A percentile compares a stretch with the other conserved stretches of the same genome.
Evolutionary conservation across 2,888 invertebrate species (phyloP).

Genomic region (Rugalucina vietnamica): DNA sequence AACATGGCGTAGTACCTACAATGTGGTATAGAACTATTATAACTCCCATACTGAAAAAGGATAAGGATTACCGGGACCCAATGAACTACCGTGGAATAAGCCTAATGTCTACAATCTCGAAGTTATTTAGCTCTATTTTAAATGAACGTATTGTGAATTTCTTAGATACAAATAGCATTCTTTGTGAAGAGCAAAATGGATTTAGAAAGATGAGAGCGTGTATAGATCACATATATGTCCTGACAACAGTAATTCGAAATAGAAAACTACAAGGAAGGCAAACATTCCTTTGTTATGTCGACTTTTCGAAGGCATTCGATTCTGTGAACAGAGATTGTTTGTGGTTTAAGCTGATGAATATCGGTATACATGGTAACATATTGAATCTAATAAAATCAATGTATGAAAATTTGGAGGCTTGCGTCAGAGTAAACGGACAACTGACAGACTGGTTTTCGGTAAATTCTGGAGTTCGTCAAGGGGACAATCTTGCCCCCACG

Average conservation of each 20-base stretch:
- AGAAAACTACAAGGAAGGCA: not conserved
- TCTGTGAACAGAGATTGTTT: no score
- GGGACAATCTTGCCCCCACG: constrained; percentile 14
- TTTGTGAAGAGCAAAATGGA: not conserved
- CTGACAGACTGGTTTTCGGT: constrained; percentile 26
- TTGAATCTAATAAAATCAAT: not conserved
- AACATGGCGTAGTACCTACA: constrained; percentile 11
- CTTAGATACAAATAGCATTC: not conserved
- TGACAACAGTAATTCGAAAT: constrained; percentile 13
- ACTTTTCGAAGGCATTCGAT: no score
- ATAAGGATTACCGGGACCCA: constrained; percentile 24
- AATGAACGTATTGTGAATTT: constrained; percentile 5
- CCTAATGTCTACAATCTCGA: constrained; percentile 19
- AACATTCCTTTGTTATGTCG: not conserved
- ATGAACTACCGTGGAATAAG: constrained; percentile 9
- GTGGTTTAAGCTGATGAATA: constrained; percentile 15
- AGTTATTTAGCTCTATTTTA: constrained; percentile 3
- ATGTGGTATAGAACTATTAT: constrained; percentile 27
- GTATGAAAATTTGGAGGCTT: constrained; percentile 10
- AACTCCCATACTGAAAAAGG: constrained; percentile 27
- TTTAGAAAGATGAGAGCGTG: constrained; percentile 4
- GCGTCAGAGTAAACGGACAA: not conserved
- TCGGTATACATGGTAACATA: constrained; percentile 3
- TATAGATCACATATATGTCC: constrained; percentile 17
- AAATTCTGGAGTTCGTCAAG: constrained; percentile 7